Evolutionary conservation across 2,113 vertebrate species (phyloP), one percentile per base, ranked within the genome.

Genomic region (Melanocharis versteri): DNA sequence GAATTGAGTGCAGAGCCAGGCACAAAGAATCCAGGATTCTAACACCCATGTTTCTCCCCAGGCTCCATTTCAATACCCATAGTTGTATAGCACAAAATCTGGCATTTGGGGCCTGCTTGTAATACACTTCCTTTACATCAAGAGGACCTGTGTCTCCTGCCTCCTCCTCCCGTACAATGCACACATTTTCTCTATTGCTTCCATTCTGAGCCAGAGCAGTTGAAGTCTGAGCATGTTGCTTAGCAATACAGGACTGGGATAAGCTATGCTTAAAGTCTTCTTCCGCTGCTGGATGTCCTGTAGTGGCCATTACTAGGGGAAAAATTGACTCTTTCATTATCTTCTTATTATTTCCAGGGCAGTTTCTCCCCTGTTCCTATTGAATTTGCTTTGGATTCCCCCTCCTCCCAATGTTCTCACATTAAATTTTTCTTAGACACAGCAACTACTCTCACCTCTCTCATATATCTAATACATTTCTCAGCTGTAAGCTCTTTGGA

Each of bases 301-400:
- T 88, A 91, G 84, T 1, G 2, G 79, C 72, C 81, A 78, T 87
- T 91, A 86, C 81, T 76, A 53, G 42, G 66, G 39, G 26, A 87
- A 93, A 94, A 91, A 87, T 37, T 60, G 71, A 86, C 61, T 90
- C 82, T 94, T 91, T 94, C 60, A 73, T 95, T 95, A 90, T 79
- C 76, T 73, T 80, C 57, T 87, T 92, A 73, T 78, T 92, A 64
- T 95, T 95, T 92, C 90, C 90, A 89, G 69, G 86, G 90, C 70
- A 95, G 70, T 87, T 93, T 75, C 37, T 72, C 44, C 57, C 68
- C 60, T 83, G 51, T 58, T 94, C 87, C 87, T 44, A 39, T 27
- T 56, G 61, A 39, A 60, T 86, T 81, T 93, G 21, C 42, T 95
- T 88, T 53, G 76, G 62, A 58, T 75, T 58, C 26, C 33, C 40